Evolutionary conservation across 2,797 vertebrate species (phyloP).

Genomic region (Helarctos malayanus): DNA sequence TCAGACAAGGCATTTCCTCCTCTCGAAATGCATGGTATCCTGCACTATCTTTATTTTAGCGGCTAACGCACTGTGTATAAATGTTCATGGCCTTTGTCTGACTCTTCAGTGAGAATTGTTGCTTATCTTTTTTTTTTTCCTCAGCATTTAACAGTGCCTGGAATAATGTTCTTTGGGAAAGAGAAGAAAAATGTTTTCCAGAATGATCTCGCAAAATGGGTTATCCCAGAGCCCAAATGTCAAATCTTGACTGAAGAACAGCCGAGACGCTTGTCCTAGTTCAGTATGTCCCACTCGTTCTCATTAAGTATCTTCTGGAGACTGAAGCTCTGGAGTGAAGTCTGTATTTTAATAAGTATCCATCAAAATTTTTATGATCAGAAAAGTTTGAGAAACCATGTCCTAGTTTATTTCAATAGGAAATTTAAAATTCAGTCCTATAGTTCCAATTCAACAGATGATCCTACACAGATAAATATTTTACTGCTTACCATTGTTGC

Average conservation of each 20-base stretch:
- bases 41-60: not conserved
- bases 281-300: not conserved
- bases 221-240: not conserved
- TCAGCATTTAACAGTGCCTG: not conserved
- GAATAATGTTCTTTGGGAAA: not conserved
- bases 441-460: not conserved
- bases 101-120: not conserved
- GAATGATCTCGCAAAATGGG: not conserved
- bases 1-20: not conserved
- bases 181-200: not conserved
- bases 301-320: not conserved
- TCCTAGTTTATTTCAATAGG: not conserved
- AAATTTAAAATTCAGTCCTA: not conserved
- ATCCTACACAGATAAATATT: not conserved
- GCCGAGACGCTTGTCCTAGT: not conserved
- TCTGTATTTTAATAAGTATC: not conserved
- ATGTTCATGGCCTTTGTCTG: not conserved
- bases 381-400: not conserved
- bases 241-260: not conserved
- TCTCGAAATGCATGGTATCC: not conserved
- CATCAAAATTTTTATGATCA: not conserved
- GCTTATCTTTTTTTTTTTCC: constrained; percentile 29
- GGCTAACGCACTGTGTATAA: not conserved
- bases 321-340: not conserved
- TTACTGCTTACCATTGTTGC: not conserved